phyloP scores from a whole-genome alignment of 2,113 vertebrate genomes.

The Pachypanchax playfairii region DNA sequence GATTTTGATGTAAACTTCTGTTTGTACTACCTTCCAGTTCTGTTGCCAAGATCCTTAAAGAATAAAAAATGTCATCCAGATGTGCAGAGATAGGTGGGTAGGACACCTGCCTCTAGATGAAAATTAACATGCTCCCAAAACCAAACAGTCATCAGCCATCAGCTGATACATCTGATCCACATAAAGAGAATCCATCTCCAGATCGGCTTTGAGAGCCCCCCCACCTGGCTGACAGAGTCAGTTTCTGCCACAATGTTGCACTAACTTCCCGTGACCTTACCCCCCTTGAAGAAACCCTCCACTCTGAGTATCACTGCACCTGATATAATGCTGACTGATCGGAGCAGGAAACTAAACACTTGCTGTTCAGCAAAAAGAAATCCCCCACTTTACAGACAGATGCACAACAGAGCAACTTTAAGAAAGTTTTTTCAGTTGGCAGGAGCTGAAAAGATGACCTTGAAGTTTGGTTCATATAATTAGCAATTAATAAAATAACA shows the following conservation, averaged over 20 bases:
- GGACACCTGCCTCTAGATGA: no score
- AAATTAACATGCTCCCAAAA: neutral
- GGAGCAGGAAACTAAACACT: constrained; percentile 68
- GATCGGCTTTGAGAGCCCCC: neutral
- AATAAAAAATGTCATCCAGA: no score
- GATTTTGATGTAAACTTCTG: no score
- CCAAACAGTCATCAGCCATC: no score
- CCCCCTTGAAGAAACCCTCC: constrained; percentile 34
- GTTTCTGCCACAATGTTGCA: constrained; percentile 20
- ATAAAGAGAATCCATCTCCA: neutral
- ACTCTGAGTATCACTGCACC: constrained; percentile 55
- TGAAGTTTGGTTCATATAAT: constrained; percentile 3
- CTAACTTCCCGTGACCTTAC: constrained; percentile 62
- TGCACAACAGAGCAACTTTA: neutral
- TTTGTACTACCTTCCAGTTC: no score
- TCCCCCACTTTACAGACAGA: constrained; percentile 33
- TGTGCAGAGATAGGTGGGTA: no score
- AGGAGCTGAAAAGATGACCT: constrained; percentile 9
- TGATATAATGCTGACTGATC: constrained; percentile 64
- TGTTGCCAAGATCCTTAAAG: no score
- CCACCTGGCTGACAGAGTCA: constrained; percentile 23
- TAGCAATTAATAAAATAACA: no score
- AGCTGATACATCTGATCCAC: neutral
- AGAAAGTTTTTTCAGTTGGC: constrained; percentile 18
- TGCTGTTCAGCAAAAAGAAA: constrained; percentile 66